Evolutionary conservation across 1,140 invertebrate species (phyloP).

Genomic region (Ceratosolen fusciceps): DNA sequence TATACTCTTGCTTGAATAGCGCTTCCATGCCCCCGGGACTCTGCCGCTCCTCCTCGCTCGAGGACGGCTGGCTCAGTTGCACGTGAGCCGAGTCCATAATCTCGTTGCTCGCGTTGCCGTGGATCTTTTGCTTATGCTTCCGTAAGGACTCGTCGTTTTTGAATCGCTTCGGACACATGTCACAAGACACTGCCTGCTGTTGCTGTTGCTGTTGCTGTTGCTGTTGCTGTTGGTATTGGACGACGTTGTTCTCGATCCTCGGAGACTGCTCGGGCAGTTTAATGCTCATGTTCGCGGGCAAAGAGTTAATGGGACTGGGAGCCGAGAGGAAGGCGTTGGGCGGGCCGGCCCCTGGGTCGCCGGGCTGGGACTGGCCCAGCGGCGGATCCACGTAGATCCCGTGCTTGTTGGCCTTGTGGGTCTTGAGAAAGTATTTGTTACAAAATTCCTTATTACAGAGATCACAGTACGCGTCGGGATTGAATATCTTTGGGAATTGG

Average conservation of each 20-base stretch:
- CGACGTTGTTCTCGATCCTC: constrained; percentile 38
- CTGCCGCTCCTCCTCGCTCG: constrained; percentile 52
- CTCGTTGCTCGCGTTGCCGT: constrained; percentile 56
- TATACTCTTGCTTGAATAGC: constrained; percentile 66
- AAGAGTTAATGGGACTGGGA: neutral
- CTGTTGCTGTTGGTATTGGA: too few species aligned
- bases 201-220: too few species aligned
- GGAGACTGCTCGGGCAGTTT: constrained; percentile 18
- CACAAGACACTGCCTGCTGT: constrained; percentile 65
- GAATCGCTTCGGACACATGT: constrained; percentile 73
- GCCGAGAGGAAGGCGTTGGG: constrained; percentile 24
- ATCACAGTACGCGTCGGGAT: constrained; percentile 95
- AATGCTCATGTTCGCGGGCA: neutral
- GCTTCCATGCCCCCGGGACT: constrained; percentile 64
- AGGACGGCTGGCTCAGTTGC: neutral
- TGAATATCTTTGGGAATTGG: constrained; percentile 84
- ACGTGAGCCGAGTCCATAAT: constrained; percentile 32
- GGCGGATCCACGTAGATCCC: constrained; percentile 84
- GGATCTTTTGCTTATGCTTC: constrained; percentile 71
- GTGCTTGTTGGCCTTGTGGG: constrained; percentile 96
- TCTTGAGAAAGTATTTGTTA: constrained; percentile 99
- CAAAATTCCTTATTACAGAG: constrained; percentile 99
- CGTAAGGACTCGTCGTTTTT: constrained; percentile 72
- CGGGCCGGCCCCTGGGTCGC: neutral
- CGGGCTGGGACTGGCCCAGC: constrained; percentile 45